These are phyloP conservation scores for Psilopsiagon aymara DNA, from an alignment of 2,113 vertebrate species.

Conservation along the genomic window DNA sequence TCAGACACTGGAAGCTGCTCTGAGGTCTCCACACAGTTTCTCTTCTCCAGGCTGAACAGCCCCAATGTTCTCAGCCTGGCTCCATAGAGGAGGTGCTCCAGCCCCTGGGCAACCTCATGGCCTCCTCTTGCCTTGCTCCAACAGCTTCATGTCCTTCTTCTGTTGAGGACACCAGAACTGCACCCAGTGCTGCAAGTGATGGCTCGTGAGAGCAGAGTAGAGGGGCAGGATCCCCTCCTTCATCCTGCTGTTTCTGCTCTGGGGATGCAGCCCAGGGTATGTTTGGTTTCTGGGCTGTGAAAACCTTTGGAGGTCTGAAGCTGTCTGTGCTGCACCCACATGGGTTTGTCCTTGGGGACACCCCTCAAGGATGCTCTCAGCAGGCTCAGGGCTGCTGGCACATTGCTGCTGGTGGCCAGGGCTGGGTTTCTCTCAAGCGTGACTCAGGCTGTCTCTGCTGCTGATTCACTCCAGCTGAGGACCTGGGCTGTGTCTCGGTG, in stretches of 20 bases:
- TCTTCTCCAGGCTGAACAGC: not conserved
- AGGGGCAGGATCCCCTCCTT: not conserved
- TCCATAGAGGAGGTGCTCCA: not conserved
- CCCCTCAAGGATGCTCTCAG: not conserved
- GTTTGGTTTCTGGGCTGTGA: not conserved
- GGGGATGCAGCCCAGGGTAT: not conserved
- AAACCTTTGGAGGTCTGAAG: not conserved
- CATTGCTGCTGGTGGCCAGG: fast-evolving
- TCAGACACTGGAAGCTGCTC: too few relatives aligned
- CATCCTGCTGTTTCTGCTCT: not conserved
- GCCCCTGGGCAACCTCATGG: not conserved
- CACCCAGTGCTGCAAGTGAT: not conserved
- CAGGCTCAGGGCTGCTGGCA: not conserved
- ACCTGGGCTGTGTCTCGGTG: not conserved
- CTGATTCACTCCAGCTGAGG: constrained; percentile 53
- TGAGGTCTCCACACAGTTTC: not conserved
- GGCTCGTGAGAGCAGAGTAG: not conserved
- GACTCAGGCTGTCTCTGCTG: constrained; percentile 55
- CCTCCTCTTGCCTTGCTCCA: not conserved
- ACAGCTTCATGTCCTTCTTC: not conserved
- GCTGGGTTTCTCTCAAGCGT: not conserved
- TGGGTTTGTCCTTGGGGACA: not conserved
- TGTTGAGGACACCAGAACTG: not conserved
- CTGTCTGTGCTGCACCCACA: not conserved
- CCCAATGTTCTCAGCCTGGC: not conserved